Evolutionary conservation across 2,888 invertebrate species (phyloP).

Genomic region (Polylopha cassiicola): DNA sequence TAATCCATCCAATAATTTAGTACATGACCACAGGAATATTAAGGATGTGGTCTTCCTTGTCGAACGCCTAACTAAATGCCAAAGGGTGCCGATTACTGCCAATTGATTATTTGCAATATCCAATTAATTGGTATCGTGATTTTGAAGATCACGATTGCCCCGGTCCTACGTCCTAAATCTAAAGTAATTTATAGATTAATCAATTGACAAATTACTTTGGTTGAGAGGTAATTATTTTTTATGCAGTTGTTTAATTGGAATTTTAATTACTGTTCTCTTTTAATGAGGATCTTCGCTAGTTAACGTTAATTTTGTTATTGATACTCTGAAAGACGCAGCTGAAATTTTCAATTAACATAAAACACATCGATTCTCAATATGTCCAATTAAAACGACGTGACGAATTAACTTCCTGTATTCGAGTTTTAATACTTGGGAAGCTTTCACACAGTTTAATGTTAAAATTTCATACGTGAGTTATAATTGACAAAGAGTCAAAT

Average conservation of each 20-base stretch:
- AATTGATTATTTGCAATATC: conserved; percentile 64
- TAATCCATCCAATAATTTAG: conserved; percentile 64
- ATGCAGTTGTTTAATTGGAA: conserved; percentile 7
- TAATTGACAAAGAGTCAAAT: no score
- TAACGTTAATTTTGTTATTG: no score
- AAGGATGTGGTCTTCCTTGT: conserved; percentile 39
- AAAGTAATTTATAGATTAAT: conserved; percentile 49
- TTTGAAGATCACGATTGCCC: conserved; percentile 44
- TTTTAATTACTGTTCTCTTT: no score
- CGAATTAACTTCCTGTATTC: no score
- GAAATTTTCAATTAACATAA: no score
- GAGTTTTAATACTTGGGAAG: no score
- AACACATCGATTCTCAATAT: no score
- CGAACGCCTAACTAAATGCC: conserved; percentile 51
- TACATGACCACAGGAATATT: conserved; percentile 61
- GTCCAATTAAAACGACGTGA: no score
- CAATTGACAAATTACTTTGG: conserved; percentile 54
- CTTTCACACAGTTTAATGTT: no score
- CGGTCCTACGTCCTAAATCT: conserved; percentile 37
- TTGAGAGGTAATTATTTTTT: conserved; percentile 13
- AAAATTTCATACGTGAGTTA: no score
- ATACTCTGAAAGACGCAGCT: no score
- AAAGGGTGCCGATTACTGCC: conserved; percentile 54
- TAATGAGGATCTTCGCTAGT: no score
- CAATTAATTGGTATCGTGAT: conserved; percentile 65